A percentile compares a stretch with the other conserved stretches of the same genome.
phyloP scores from a whole-genome alignment of 2,888 invertebrate species.

The Mimumesa dahlbomi region DNA sequence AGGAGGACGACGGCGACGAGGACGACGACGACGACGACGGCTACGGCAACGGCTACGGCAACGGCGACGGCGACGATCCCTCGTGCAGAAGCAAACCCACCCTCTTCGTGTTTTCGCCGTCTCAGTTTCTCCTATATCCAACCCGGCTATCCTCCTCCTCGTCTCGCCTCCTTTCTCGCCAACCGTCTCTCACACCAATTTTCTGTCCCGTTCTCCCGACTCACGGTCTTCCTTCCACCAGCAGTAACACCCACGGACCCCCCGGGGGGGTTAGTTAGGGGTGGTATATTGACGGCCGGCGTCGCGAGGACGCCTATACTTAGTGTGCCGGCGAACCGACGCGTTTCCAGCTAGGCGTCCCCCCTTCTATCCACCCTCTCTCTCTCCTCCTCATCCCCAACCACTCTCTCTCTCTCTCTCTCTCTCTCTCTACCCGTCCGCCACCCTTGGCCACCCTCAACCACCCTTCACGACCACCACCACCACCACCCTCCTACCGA shows the following conservation, averaged over 20 bases:
- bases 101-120: slow-evolving; percentile 48
- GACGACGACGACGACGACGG: slow-evolving; percentile 27
- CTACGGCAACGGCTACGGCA: slow-evolving; percentile 29
- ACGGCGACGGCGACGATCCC: slow-evolving; percentile 58
- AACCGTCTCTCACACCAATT: slow-evolving; percentile 38
- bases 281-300: slow-evolving; percentile 80
- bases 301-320: slow-evolving; percentile 80
- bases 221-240: slow-evolving; percentile 56
- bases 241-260: slow-evolving; percentile 66
- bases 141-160: slow-evolving; percentile 48
- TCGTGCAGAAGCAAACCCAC: slow-evolving; percentile 61
- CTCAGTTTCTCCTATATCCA: slow-evolving; percentile 46
- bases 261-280: slow-evolving; percentile 78
- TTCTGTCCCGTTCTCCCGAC: slow-evolving; percentile 55
- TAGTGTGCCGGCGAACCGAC: slow-evolving; percentile 78
- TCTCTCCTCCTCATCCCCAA: slow-evolving; percentile 23
- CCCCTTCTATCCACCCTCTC: slow-evolving; percentile 47
- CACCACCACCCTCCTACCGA: slow-evolving; percentile 32
- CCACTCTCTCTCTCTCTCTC: slow-evolving; percentile 22
- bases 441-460: slow-evolving; percentile 55
- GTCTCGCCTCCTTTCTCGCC: slow-evolving; percentile 43
- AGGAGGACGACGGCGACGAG: slow-evolving; percentile 31
- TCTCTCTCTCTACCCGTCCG: slow-evolving; percentile 39
- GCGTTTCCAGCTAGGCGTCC: slow-evolving; percentile 73
- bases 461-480: slow-evolving; percentile 50